phyloP scores from a whole-genome alignment of 1,140 invertebrate species.

The Latrodectus geometricus region DNA sequence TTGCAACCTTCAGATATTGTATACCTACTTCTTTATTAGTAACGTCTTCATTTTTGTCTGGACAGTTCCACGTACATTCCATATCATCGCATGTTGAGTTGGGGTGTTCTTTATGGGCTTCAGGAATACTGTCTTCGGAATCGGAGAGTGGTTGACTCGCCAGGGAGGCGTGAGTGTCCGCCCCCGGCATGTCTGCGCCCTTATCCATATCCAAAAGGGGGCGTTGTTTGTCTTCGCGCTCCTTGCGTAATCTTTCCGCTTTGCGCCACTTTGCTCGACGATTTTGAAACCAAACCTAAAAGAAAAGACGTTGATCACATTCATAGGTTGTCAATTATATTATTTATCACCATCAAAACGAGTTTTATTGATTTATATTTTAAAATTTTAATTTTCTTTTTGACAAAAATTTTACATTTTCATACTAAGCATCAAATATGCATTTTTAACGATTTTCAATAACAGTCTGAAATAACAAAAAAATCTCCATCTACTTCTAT shows the following conservation, averaged over 20 bases:
- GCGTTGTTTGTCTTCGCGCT: constrained; percentile 71
- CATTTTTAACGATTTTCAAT: no score
- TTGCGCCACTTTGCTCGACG: constrained; percentile 93
- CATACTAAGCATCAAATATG: no score
- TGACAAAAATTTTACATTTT: background rate
- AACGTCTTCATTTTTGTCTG: background rate
- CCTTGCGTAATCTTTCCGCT: constrained; percentile 88
- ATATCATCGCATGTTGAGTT: background rate
- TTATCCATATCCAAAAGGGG: constrained; percentile 34
- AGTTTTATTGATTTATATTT: background rate
- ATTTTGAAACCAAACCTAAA: constrained; percentile 95
- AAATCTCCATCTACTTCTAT: no score
- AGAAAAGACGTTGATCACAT: constrained; percentile 46
- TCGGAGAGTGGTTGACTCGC: background rate
- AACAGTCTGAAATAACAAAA: no score
- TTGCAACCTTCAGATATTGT: background rate
- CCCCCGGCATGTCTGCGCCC: background rate
- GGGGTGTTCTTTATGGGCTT: constrained; percentile 4
- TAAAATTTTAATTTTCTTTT: background rate
- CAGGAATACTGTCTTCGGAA: constrained; percentile 20
- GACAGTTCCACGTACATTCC: constrained; percentile 20
- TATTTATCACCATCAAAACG: background rate
- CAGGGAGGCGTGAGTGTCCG: background rate
- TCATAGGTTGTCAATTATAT: background rate
- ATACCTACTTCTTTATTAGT: constrained; percentile 3